phyloP scores from a whole-genome alignment of 2,888 invertebrate species.

The Chironomus tentans region DNA sequence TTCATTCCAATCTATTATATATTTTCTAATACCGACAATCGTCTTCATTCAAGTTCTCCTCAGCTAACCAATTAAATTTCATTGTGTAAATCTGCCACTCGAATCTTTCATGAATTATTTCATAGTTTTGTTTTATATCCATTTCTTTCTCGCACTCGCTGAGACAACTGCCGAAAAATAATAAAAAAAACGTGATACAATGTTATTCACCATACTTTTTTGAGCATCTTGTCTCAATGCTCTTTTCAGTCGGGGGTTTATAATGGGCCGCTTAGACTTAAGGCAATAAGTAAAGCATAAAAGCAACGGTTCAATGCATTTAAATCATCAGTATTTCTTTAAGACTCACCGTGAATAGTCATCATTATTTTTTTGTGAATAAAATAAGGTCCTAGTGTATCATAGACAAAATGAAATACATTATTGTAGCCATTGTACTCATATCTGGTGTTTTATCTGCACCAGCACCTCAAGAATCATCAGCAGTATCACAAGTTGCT shows the following conservation, averaged over 20 bases:
- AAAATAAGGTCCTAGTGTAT: neutral
- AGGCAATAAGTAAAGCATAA: slow-evolving; percentile 3
- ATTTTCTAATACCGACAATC: neutral
- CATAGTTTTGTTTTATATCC: neutral
- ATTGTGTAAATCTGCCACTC: neutral
- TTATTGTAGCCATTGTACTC: neutral
- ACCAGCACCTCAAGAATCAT: slow-evolving; percentile 3
- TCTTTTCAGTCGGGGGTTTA: neutral
- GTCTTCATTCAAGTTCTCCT: neutral
- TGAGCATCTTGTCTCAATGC: neutral
- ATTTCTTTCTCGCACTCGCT: neutral
- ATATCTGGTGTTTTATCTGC: slow-evolving; percentile 7
- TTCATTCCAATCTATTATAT: too few relatives aligned
- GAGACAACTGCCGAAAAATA: neutral
- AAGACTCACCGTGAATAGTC: slow-evolving; percentile 5
- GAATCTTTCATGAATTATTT: neutral
- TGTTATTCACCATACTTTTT: neutral
- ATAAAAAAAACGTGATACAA: neutral
- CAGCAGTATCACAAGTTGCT: neutral
- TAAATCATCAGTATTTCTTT: neutral
- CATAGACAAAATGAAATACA: neutral
- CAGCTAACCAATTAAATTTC: neutral
- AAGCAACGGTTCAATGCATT: neutral
- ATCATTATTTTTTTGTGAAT: neutral
- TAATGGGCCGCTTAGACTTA: neutral